Conservation (phyloP, 2,113 vertebrate species). For the Hyperopisus bebe region DNA sequence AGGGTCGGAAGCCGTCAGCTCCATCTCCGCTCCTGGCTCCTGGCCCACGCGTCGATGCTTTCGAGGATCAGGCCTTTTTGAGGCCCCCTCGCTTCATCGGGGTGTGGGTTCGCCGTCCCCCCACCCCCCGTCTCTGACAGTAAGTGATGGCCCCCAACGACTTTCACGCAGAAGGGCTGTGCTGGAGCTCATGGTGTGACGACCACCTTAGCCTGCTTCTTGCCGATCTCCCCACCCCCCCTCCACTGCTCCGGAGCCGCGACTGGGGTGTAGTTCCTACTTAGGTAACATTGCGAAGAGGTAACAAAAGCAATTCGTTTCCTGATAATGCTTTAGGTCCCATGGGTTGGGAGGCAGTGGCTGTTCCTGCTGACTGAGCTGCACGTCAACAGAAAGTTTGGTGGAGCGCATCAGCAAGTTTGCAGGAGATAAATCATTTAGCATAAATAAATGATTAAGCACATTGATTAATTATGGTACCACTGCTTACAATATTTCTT, state of each 20-base stretch:
- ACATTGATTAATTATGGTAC: slow-evolving; percentile 2
- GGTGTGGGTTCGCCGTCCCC: background rate
- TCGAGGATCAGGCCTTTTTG: background rate
- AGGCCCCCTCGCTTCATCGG: background rate
- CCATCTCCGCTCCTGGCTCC: background rate
- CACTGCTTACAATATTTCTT: background rate
- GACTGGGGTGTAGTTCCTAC: background rate
- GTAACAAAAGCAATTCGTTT: slow-evolving; percentile 1
- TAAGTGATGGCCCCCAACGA: background rate
- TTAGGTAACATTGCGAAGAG: background rate
- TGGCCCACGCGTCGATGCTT: background rate
- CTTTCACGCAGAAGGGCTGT: background rate
- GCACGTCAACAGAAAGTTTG: background rate
- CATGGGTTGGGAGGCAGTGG: background rate
- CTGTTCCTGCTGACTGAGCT: slow-evolving; percentile 5
- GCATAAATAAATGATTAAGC: slow-evolving; percentile 7
- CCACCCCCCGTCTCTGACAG: background rate
- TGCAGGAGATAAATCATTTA: background rate
- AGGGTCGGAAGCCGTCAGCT: background rate
- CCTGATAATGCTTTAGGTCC: background rate
- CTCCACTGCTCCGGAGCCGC: background rate
- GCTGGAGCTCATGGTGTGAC: background rate
- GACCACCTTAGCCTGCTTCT: background rate
- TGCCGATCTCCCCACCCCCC: background rate
- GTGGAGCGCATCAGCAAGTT: background rate